These are phyloP conservation scores for Channallabes apus DNA, from an alignment of 2,797 vertebrate genomes.

Conservation along the genomic window DNA sequence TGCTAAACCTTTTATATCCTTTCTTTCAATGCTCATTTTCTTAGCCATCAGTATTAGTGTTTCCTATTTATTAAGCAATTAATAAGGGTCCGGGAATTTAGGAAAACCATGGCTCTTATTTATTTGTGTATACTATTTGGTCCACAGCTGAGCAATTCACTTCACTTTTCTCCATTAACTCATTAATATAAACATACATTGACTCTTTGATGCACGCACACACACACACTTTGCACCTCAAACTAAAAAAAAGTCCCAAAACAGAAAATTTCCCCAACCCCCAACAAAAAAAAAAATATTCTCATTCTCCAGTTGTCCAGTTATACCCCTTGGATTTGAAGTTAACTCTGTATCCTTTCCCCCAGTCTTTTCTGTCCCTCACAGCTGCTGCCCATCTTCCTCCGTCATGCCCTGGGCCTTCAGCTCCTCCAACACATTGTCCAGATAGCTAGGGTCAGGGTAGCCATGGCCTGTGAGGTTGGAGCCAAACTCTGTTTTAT, in stretches of 20 bases:
- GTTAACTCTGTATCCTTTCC: not conserved
- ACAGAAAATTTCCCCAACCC: not conserved
- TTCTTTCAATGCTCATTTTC: constrained; percentile 55
- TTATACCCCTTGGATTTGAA: not conserved
- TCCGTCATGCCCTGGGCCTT: constrained; percentile 91
- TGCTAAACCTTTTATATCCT: constrained; percentile 33
- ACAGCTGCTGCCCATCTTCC: constrained; percentile 62
- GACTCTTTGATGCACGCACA: not conserved
- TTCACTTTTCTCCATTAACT: not conserved
- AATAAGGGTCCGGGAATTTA: not conserved
- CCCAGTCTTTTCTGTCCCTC: constrained; percentile 2
- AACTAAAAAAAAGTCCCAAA: not conserved
- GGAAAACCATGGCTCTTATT: constrained; percentile 6
- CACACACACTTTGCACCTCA: constrained; percentile 1
- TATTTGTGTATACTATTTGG: not conserved
- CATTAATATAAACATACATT: constrained; percentile 7
- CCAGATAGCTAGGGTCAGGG: constrained; percentile 88
- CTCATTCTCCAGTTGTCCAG: not conserved
- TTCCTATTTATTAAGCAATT: constrained; percentile 6
- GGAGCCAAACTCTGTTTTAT: constrained; percentile 94
- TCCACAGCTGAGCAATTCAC: constrained; percentile 7
- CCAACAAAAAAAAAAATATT: not conserved
- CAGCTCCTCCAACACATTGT: constrained; percentile 89
- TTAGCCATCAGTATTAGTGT: constrained; percentile 47
- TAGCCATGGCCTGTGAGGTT: constrained; percentile 93